Conservation (phyloP, 2,113 vertebrate species). For the Syrmaticus mikado region DNA sequence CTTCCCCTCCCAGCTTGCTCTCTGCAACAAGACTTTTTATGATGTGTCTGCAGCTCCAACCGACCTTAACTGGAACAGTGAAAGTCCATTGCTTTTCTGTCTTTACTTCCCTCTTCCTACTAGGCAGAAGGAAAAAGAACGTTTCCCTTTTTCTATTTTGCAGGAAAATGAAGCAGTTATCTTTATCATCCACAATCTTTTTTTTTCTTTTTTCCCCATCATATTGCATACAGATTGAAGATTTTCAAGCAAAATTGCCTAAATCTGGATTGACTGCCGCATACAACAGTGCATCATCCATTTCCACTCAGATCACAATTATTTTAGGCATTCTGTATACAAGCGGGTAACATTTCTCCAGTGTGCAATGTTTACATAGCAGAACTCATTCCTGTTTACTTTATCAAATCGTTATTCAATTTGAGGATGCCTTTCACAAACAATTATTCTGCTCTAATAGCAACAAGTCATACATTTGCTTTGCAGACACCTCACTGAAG, state of each 20-base stretch:
- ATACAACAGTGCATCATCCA: neutral
- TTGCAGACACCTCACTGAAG: slow-evolving; percentile 30
- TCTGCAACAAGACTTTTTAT: neutral
- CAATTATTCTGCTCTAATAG: slow-evolving; percentile 65
- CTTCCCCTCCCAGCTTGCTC: neutral
- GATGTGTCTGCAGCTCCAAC: neutral
- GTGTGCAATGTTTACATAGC: slow-evolving; percentile 22
- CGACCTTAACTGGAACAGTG: neutral
- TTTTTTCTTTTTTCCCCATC: neutral
- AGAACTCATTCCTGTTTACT: slow-evolving; percentile 41
- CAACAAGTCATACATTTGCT: slow-evolving; percentile 62
- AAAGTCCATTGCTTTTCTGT: neutral
- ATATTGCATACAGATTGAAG: neutral
- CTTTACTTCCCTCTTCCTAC: neutral
- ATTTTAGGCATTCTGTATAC: neutral
- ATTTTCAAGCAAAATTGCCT: neutral
- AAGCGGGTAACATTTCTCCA: neutral
- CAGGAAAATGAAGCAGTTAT: neutral
- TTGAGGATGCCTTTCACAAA: slow-evolving; percentile 46
- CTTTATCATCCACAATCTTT: neutral
- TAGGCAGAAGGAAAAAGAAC: neutral
- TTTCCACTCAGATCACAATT: neutral
- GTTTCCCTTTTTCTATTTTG: neutral
- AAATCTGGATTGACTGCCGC: neutral
- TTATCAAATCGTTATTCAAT: slow-evolving; percentile 30